These are phyloP conservation scores for Trilocha varians DNA, from an alignment of 2,888 invertebrate species.

Conservation along the genomic window DNA sequence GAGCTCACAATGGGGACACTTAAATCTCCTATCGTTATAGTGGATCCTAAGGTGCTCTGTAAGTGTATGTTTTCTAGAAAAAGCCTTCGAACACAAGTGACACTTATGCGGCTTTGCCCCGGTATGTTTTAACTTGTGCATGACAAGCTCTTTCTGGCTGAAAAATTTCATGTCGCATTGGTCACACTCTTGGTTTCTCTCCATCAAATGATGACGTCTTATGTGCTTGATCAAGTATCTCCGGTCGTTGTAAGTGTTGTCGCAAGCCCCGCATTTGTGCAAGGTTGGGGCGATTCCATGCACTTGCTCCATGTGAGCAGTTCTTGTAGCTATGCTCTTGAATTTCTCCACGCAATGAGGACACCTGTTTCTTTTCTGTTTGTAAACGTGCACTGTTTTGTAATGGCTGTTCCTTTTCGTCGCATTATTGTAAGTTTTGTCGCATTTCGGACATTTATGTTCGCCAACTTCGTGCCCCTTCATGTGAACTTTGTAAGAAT, in stretches of 20 bases:
- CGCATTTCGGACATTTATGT: conserved; percentile 45
- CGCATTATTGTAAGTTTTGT: conserved; percentile 53
- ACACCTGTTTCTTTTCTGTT: conserved; percentile 34
- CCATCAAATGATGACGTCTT: conserved; percentile 36
- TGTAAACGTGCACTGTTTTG: conserved; percentile 38
- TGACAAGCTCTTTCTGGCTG: no score
- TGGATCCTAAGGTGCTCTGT: no score
- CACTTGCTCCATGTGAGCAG: conserved; percentile 17
- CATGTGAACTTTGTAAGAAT: conserved; percentile 30
- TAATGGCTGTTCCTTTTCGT: conserved; percentile 53
- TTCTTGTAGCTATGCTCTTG: conserved; percentile 11
- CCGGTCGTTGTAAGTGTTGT: conserved; percentile 20
- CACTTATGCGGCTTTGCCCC: no score
- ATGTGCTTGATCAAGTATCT: conserved; percentile 22
- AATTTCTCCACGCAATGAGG: conserved; percentile 32
- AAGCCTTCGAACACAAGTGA: no score
- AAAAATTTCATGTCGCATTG: conserved; percentile 29
- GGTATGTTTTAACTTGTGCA: no score
- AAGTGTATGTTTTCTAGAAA: no score
- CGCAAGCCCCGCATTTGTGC: conserved; percentile 27
- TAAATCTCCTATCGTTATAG: no score
- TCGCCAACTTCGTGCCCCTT: conserved; percentile 36
- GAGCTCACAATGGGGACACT: no score
- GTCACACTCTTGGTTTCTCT: conserved; percentile 23
- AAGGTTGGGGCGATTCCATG: conserved; percentile 11